phyloP scores from a whole-genome alignment of 2,797 vertebrate genomes.

The Karalla daura region DNA sequence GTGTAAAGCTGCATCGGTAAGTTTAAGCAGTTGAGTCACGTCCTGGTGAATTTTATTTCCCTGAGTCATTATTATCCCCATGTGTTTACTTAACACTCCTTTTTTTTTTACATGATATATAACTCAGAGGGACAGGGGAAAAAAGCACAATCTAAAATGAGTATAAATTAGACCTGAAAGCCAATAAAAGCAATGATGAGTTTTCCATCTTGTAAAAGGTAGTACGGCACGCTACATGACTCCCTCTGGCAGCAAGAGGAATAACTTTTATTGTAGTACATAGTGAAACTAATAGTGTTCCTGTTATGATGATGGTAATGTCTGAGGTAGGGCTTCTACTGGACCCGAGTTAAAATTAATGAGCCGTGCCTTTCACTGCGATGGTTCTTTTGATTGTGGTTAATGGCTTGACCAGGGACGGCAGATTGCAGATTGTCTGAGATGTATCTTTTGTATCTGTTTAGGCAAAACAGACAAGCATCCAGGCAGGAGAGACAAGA shows the following conservation, averaged over 20 bases:
- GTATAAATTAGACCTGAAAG: slow-evolving; percentile 60
- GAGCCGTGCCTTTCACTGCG: slow-evolving; percentile 32
- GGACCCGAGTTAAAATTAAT: slow-evolving; percentile 63
- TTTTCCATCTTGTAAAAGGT: slow-evolving; percentile 51
- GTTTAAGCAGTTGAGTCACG: slow-evolving; percentile 55
- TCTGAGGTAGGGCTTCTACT: slow-evolving; percentile 48
- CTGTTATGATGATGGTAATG: slow-evolving; percentile 51
- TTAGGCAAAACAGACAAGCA: slow-evolving; percentile 16
- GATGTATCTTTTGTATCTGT: slow-evolving; percentile 19
- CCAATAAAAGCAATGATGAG: slow-evolving; percentile 54
- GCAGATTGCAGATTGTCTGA: slow-evolving; percentile 23
- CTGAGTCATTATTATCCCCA: slow-evolving; percentile 46
- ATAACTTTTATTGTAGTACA: slow-evolving; percentile 53
- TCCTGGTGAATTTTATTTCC: slow-evolving; percentile 51
- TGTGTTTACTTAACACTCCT: slow-evolving; percentile 59
- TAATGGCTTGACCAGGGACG: slow-evolving; percentile 30
- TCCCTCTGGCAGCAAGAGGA: slow-evolving; percentile 35
- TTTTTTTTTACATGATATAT: slow-evolving; percentile 50
- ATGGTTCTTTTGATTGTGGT: slow-evolving; percentile 29
- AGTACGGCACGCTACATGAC: slow-evolving; percentile 13
- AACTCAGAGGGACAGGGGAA: slow-evolving; percentile 29
- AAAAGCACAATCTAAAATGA: slow-evolving; percentile 39
- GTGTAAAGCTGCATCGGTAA: slow-evolving; percentile 58
- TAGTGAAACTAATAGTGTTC: slow-evolving; percentile 49
- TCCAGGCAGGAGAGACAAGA: neutral